Percentiles rank a stretch among this genome's conserved stretches.
These are phyloP conservation scores for Chesias legatella DNA, from an alignment of 2,888 invertebrate species.

Conservation along the genomic window DNA sequence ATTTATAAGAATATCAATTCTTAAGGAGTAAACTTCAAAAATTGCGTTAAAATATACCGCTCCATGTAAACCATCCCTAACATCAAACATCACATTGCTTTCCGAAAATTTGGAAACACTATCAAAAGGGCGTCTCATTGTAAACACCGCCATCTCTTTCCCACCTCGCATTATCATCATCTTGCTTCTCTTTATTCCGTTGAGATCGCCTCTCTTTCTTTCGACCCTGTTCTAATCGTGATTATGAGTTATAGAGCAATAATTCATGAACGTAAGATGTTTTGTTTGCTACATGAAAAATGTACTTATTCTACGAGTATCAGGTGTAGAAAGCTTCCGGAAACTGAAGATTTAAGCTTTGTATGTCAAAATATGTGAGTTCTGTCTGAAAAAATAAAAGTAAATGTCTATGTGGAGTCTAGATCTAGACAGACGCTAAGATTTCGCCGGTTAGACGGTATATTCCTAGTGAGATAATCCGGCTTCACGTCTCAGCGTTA, in stretches of 20 bases:
- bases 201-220: slow-evolving; percentile 36
- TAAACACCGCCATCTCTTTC: slow-evolving; percentile 57
- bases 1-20: too few relatives aligned
- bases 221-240: slow-evolving; percentile 41
- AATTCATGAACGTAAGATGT: slow-evolving; percentile 21
- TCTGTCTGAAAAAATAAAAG: too few relatives aligned
- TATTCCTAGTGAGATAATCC: too few relatives aligned
- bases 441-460: too few relatives aligned
- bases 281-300: too few relatives aligned
- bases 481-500: too few relatives aligned
- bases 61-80: slow-evolving; percentile 54
- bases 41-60: neutral
- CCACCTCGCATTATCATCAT: slow-evolving; percentile 29
- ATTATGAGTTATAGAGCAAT: slow-evolving; percentile 56
- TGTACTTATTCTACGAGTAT: too few relatives aligned
- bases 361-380: too few relatives aligned
- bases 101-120: slow-evolving; percentile 80
- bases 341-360: too few relatives aligned
- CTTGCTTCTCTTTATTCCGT: slow-evolving; percentile 25
- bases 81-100: slow-evolving; percentile 65
- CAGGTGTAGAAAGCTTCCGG: too few relatives aligned
- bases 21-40: slow-evolving; percentile 2
- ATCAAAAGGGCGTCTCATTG: slow-evolving; percentile 70
- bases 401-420: too few relatives aligned
- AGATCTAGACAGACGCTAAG: too few relatives aligned